phyloP scores from a whole-genome alignment of 1,140 invertebrate species.

The Tetraneura akinire region DNA sequence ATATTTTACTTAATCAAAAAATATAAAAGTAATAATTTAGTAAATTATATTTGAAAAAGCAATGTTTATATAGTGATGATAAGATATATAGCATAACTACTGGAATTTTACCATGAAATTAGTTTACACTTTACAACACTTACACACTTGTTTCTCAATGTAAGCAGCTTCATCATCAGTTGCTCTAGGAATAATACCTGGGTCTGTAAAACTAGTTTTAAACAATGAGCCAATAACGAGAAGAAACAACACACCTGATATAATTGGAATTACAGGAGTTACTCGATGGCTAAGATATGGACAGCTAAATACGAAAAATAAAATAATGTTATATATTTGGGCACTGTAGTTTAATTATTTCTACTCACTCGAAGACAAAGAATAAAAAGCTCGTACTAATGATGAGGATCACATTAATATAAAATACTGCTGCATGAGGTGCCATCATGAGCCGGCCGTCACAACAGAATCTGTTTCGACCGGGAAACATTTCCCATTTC shows the following conservation, averaged over 20 bases:
- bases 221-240: constrained; percentile 89
- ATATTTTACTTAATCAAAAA: too few relatives aligned
- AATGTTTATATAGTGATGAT: too few relatives aligned
- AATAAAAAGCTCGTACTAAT: constrained; percentile 89
- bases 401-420: constrained; percentile 90
- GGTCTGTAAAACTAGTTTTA: constrained; percentile 90
- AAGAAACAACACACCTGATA: constrained; percentile 82
- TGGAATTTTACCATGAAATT: neutral
- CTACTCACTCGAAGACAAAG: constrained; percentile 93
- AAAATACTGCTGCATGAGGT: constrained; percentile 91
- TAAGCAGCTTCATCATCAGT: constrained; percentile 89
- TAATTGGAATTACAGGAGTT: constrained; percentile 82
- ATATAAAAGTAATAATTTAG: too few relatives aligned
- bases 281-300: constrained; percentile 79
- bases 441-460: constrained; percentile 96
- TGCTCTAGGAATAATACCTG: constrained; percentile 89
- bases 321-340: neutral
- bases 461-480: constrained; percentile 95
- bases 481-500: constrained; percentile 94
- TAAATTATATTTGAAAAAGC: too few relatives aligned
- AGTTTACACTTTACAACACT: constrained; percentile 45
- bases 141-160: constrained; percentile 84
- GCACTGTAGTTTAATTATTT: neutral
- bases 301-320: constrained; percentile 69
- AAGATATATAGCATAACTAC: too few relatives aligned